Percentiles rank a stretch among this genome's conserved stretches.
These are phyloP conservation scores for Rhabdomys dilectus DNA, from an alignment of 2,113 vertebrate genomes.

Conservation along the genomic window DNA sequence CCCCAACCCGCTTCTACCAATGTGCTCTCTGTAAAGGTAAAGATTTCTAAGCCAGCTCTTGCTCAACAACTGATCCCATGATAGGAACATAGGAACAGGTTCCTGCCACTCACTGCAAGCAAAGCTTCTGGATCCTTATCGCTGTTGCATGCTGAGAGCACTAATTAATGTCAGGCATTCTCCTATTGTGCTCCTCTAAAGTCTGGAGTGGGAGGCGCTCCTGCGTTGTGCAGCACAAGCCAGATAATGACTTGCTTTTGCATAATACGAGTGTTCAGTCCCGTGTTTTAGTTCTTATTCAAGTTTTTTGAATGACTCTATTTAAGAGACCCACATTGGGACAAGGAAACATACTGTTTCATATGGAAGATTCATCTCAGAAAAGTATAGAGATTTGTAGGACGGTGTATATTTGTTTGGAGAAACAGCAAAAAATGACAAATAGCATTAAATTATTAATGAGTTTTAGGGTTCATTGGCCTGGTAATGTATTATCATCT, in stretches of 20 bases:
- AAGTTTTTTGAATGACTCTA: constrained; percentile 77
- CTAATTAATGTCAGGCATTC: constrained; percentile 44
- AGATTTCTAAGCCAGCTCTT: constrained; percentile 40
- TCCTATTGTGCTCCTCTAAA: background rate
- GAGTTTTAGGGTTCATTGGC: constrained; percentile 42
- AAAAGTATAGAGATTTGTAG: constrained; percentile 55
- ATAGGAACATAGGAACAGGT: constrained; percentile 30
- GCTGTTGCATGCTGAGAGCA: constrained; percentile 26
- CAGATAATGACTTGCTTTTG: constrained; percentile 60
- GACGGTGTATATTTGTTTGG: constrained; percentile 14
- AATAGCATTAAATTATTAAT: background rate
- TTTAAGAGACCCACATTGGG: constrained; percentile 77
- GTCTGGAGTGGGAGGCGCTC: constrained; percentile 16
- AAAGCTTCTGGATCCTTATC: constrained; percentile 29
- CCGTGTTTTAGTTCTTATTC: constrained; percentile 38
- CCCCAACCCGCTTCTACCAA: background rate
- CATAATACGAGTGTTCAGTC: constrained; percentile 34
- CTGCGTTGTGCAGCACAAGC: background rate
- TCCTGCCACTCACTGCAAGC: background rate
- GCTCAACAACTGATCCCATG: constrained; percentile 22
- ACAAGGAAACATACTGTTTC: constrained; percentile 54
- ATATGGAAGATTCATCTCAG: constrained; percentile 53
- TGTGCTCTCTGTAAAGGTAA: constrained; percentile 11
- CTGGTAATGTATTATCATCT: background rate
- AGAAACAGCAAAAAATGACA: constrained; percentile 51